Evolutionary conservation across 2,113 vertebrate species (phyloP).

Genomic region (Hydrolagus affinis): DNA sequence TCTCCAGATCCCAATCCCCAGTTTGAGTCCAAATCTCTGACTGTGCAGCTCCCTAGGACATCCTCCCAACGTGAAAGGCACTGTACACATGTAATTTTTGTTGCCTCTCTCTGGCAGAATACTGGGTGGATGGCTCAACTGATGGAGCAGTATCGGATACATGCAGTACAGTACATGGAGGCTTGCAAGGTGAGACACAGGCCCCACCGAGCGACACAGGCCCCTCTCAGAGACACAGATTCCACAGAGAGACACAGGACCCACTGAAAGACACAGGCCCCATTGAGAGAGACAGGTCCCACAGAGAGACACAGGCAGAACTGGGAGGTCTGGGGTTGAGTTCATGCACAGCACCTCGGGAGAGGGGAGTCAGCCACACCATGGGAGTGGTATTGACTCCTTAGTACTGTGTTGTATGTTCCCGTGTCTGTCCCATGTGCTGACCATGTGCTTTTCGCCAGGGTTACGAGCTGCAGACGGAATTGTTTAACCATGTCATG

Average conservation of each 20-base stretch:
- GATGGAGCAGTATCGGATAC: too few species aligned
- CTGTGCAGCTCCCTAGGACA: not conserved
- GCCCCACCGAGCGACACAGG: slow-evolving; percentile 60
- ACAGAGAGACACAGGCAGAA: not conserved
- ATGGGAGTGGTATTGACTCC: too few species aligned
- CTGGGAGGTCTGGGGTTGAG: not conserved
- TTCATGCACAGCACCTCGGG: not conserved
- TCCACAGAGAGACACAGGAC: slow-evolving; percentile 41
- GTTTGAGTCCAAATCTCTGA: slow-evolving; percentile 54
- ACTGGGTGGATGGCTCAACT: too few species aligned
- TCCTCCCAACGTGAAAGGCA: too few species aligned
- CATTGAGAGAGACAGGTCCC: not conserved
- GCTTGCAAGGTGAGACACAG: slow-evolving; percentile 56
- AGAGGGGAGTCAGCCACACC: not conserved
- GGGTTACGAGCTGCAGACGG: not conserved
- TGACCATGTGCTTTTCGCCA: not conserved
- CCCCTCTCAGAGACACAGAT: not conserved
- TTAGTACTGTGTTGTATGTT: not conserved
- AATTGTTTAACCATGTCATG: not conserved
- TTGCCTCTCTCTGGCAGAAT: too few species aligned
- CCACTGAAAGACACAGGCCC: not conserved
- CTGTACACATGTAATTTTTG: too few species aligned
- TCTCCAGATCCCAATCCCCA: slow-evolving; percentile 37
- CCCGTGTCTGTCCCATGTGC: not conserved
- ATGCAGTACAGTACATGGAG: slow-evolving; percentile 41